Base-by-base conservation (phyloP, 2,888 invertebrate species). In the Apamea crenata region DNA sequence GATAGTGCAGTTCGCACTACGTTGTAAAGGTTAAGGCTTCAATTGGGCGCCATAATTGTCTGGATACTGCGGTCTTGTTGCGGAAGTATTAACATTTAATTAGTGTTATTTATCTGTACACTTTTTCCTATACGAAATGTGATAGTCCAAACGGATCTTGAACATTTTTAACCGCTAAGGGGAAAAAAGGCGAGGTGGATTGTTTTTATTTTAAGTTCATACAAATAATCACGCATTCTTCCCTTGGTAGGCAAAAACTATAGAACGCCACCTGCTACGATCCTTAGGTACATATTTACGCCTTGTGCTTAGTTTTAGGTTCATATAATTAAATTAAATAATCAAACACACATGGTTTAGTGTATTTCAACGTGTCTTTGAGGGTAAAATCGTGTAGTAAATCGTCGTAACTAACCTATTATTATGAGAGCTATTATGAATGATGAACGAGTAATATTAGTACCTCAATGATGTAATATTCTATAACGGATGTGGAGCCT, bases 21-120 rank as follows among this genome's bases (percentile, higher is more conserved):
- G 18, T 32, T 68, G 59, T 74, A 87, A 88, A 88, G 87, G 82
- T 88, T 85, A 89, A 85, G 84, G 84, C 44, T 87, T 87, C 71
- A 75, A 77, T 82, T 80, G 66, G 79, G 70, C 25, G 78, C 36
- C n/a, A 59, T 81, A 86, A 86, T 86, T 86, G 67, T 77, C 47
- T 70, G 83, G 47, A 61, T 70, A 82, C 44, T 72, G 21, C 36
- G 25, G 36, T 61, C n/a, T 69, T 73, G 40, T 75, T 66, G 70
- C 88, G 89, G 87, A 87, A 87, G 75, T 83, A 8, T 86, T 66
- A 53, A 56, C 5, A 16, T 32, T 74, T 66, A 78, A 82, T 63
- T 56, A 66, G 29, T 47, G 14, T 53, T 72, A 66, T 70, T 81
- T 56, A 72, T 82, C 18, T 1, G 50, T 61, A 36, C 4, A 74